These are phyloP conservation scores for Ditula angustiorana DNA, from an alignment of 2,888 invertebrate genomes.

Conservation along the genomic window DNA sequence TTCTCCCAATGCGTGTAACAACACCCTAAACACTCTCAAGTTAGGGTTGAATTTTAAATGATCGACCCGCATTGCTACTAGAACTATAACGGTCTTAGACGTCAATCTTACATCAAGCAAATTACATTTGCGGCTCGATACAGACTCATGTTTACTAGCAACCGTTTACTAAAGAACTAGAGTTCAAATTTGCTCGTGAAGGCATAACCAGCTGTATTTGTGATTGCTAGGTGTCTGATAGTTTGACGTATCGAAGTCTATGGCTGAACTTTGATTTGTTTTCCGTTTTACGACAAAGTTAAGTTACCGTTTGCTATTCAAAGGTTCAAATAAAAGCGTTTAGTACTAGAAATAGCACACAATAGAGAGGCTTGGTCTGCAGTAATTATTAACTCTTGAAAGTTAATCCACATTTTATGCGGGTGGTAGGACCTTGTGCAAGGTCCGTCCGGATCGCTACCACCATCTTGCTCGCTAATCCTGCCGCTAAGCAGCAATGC, in stretches of 20 bases:
- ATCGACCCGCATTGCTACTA: constrained; percentile 8
- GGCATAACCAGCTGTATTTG: constrained; percentile 39
- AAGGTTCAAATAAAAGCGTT: not conserved
- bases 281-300: constrained; percentile 45
- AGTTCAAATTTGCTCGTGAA: constrained; percentile 51
- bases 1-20: not conserved
- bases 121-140: constrained; percentile 50
- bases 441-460: too few species aligned
- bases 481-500: too few species aligned
- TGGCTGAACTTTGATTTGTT: constrained; percentile 59
- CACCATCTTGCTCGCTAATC: too few species aligned
- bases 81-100: constrained; percentile 66
- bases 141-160: constrained; percentile 53
- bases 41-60: constrained; percentile 24
- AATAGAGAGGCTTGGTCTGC: too few species aligned
- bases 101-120: constrained; percentile 75
- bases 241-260: constrained; percentile 63
- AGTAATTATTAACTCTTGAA: too few species aligned
- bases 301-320: not conserved
- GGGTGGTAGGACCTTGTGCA: too few species aligned
- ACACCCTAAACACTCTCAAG: not conserved
- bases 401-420: too few species aligned
- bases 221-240: constrained; percentile 61
- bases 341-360: not conserved
- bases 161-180: constrained; percentile 54